A percentile compares a stretch with the other conserved stretches of the same genome.
phyloP scores from a whole-genome alignment of 2,113 vertebrate species.

The Pampusana beccarii region DNA sequence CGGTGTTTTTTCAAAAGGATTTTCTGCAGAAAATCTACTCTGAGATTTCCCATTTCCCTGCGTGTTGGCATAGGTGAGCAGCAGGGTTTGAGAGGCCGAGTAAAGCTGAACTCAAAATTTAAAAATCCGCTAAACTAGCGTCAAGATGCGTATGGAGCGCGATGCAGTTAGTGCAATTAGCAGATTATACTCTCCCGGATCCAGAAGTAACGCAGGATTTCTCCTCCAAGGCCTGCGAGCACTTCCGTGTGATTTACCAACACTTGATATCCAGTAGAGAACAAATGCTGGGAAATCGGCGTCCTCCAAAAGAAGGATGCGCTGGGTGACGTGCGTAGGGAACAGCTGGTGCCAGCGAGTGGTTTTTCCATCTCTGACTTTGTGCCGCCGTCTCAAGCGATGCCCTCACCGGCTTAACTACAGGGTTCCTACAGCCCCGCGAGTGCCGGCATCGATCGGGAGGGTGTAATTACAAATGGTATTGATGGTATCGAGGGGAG shows the following conservation, averaged over 20 bases:
- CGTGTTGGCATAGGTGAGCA: rapidly evolving
- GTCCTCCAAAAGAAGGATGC: neutral
- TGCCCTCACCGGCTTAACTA: neutral
- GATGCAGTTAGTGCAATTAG: rapidly evolving
- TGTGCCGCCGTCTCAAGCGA: neutral
- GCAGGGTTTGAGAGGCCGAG: neutral
- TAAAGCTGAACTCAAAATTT: neutral
- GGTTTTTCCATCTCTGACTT: neutral
- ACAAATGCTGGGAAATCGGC: neutral
- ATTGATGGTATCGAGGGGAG: neutral
- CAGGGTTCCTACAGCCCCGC: neutral
- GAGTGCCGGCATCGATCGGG: rapidly evolving
- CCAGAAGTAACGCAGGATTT: neutral
- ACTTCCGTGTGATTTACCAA: rapidly evolving
- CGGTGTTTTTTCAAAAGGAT: neutral
- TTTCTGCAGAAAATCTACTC: no score
- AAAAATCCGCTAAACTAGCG: rapidly evolving
- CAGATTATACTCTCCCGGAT: neutral
- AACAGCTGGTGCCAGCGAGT: no score
- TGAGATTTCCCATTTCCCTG: rapidly evolving
- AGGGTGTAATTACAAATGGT: neutral
- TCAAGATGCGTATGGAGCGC: rapidly evolving
- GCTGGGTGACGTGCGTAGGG: neutral
- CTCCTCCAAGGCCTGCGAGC: neutral
- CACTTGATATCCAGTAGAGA: neutral